Evolutionary conservation across 2,888 invertebrate genomes (phyloP).

Genomic region (Euzetes globulus): DNA sequence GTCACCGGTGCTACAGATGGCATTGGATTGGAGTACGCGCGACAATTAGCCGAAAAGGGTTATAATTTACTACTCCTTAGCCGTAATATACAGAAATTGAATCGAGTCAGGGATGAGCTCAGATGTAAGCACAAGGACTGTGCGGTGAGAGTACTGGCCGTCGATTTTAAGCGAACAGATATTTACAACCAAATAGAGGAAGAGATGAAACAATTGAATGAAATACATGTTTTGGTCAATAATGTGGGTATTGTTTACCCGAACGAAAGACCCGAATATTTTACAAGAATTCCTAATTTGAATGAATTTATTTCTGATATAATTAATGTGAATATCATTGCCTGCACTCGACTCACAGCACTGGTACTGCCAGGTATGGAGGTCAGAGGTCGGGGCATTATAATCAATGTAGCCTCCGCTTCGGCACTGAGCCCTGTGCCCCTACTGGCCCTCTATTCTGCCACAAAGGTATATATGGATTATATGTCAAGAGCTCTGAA

Average conservation of each 20-base stretch:
- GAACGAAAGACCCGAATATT: slow-evolving; percentile 62
- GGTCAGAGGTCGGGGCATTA: slow-evolving; percentile 60
- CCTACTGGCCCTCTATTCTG: slow-evolving; percentile 78
- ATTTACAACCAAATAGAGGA: slow-evolving; percentile 32
- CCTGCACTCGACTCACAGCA: slow-evolving; percentile 73
- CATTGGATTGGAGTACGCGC: slow-evolving; percentile 77
- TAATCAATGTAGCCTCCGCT: slow-evolving; percentile 85
- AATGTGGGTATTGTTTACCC: slow-evolving; percentile 81
- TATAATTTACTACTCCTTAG: slow-evolving; percentile 74
- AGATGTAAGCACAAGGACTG: neutral
- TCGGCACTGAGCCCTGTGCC: slow-evolving; percentile 78
- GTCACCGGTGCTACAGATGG: slow-evolving; percentile 85
- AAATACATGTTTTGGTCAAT: slow-evolving; percentile 51
- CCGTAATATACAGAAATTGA: slow-evolving; percentile 64
- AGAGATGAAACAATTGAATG: slow-evolving; percentile 22
- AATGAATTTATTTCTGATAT: slow-evolving; percentile 61
- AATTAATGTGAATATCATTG: slow-evolving; percentile 75
- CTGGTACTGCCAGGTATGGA: slow-evolving; percentile 71
- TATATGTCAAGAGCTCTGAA: slow-evolving; percentile 47
- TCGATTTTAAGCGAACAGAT: slow-evolving; percentile 33
- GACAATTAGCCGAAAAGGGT: slow-evolving; percentile 66
- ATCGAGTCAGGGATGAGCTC: slow-evolving; percentile 49
- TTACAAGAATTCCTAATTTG: slow-evolving; percentile 62
- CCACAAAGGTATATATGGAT: slow-evolving; percentile 61
- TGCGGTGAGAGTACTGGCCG: slow-evolving; percentile 12